Percentiles rank a stretch among this genome's conserved stretches.
Evolutionary conservation across 2,113 vertebrate species (phyloP).

Genomic region (Camelus dromedarius): DNA sequence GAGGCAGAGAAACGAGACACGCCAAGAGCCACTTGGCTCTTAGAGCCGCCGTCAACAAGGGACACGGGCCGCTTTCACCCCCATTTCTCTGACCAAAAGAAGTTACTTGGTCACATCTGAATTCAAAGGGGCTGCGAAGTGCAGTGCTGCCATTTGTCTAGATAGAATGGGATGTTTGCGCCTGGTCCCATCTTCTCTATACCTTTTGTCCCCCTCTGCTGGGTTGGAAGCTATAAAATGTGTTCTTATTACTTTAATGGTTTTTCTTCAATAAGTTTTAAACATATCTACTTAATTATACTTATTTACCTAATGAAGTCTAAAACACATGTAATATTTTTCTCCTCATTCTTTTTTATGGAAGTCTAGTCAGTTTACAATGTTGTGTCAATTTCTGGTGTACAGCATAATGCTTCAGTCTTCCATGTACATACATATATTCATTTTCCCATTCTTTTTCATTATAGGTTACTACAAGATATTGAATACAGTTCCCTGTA

Average conservation of each 20-base stretch:
- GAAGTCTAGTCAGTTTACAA: too few relatives aligned
- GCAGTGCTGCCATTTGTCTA: not conserved
- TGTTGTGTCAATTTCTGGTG: too few relatives aligned
- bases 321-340: slow-evolving; percentile 6
- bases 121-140: not conserved
- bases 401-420: too few relatives aligned
- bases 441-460: too few relatives aligned
- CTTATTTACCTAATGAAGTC: slow-evolving; percentile 13
- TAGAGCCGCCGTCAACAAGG: not conserved
- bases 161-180: not conserved
- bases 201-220: not conserved
- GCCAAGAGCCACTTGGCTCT: not conserved
- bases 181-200: not conserved
- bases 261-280: slow-evolving; percentile 33
- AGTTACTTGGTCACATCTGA: not conserved
- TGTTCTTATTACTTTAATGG: not conserved
- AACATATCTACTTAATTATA: not conserved
- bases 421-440: too few relatives aligned
- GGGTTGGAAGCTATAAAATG: not conserved
- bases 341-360: not conserved
- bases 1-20: not conserved
- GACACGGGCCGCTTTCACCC: not conserved
- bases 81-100: not conserved
- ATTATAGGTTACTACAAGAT: too few relatives aligned
- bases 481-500: too few relatives aligned